Base-by-base conservation (phyloP, 1,140 invertebrate species). In the Sminthurides bifidus region DNA sequence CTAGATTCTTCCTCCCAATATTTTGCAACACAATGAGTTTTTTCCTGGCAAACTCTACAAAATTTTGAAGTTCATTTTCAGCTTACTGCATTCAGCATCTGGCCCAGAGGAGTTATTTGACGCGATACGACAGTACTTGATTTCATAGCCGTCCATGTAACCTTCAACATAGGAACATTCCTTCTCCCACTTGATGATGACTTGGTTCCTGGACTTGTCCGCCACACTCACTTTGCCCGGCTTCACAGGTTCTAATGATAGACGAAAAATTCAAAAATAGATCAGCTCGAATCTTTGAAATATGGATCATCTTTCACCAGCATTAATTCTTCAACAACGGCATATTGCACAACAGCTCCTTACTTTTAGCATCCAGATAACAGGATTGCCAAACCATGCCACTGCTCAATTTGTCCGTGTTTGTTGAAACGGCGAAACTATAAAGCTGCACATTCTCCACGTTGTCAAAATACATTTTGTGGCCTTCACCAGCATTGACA, bases 361-460 rank as follows among this genome's bases (percentile, higher is more conserved):
- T 63, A 73, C 72, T 66, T 65, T 77, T 77, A 60, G 80, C 77
- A n/a, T 83, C 77, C 35, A 84, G 77, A 3, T 82, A 83, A 69
- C 84, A 86, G 2, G 76, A 77, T 8, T 83, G 80, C 83, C 83
- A 85, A 8, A 80, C 72, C 79, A 87, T 84, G 0, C 83, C 84
- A 67, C 82, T 85, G 59, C 81, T 83, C 24, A 71, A 71, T 5
- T 66, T 69, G 2, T 73, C 67, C 4, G 75, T 77, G 66, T 86
- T 84, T 3, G 80, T 79, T 2, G 83, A 78, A 59, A 87, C 82
- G 12, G 83, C 84, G 71, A 85, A 54, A 15, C 33, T 45, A 24
- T 45, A 50, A 10, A 19, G 23, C 19, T 27, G 19, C 17, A 48
- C 44, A 2, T 4, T 23, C 23, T 24, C 4, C 12, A 19, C 8